Evolutionary conservation across 2,797 vertebrate species (phyloP).

Genomic region (Epinephelus coioides): DNA sequence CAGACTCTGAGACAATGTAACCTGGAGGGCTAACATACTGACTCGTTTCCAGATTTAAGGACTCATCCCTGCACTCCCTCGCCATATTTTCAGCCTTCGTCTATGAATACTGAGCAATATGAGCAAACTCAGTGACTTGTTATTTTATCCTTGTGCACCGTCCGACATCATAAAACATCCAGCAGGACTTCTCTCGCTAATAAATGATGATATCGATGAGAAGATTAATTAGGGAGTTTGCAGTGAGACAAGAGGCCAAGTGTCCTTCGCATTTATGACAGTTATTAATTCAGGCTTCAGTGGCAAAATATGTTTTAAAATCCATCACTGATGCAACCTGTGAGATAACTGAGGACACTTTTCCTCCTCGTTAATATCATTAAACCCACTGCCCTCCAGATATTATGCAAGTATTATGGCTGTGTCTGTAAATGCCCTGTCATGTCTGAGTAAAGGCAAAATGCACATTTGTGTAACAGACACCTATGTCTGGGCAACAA

Average conservation of each 20-base stretch:
- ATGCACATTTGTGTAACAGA: background rate
- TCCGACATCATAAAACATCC: background rate
- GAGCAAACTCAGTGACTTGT: too few species aligned
- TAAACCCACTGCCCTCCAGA: background rate
- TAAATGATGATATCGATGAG: background rate
- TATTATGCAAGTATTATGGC: too few species aligned
- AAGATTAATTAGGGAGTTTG: background rate
- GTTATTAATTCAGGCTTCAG: conserved; percentile 7
- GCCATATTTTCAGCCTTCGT: background rate
- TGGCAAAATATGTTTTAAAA: background rate
- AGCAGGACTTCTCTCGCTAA: background rate
- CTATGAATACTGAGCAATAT: background rate
- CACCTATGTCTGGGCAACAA: background rate
- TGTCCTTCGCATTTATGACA: background rate
- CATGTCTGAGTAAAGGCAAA: background rate
- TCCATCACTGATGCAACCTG: background rate
- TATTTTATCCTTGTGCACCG: background rate
- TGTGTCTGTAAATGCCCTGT: background rate
- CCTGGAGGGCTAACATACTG: too few species aligned
- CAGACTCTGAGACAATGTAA: too few species aligned
- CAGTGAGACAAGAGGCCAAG: background rate
- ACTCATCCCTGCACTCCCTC: background rate
- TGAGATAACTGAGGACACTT: background rate
- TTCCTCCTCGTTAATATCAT: background rate
- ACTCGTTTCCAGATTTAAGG: too few species aligned